A percentile compares a stretch with the other conserved stretches of the same genome.
Conservation (phyloP, 2,888 invertebrate species). For the Strigamia maritima region DNA sequence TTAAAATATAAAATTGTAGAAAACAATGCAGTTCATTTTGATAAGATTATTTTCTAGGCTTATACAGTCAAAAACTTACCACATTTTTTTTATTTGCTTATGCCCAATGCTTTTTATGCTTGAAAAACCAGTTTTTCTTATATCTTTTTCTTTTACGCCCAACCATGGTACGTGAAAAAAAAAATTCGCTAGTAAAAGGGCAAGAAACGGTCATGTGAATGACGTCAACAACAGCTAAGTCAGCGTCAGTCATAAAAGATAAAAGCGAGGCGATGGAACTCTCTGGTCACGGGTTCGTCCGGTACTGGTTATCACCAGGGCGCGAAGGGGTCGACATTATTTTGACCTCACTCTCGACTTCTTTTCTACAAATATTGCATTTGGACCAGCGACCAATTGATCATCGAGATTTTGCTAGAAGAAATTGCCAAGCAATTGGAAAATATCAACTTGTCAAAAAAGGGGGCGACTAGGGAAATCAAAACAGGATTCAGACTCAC, state of each 20-base stretch:
- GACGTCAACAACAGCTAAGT: conserved; percentile 29
- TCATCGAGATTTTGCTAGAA: conserved; percentile 24
- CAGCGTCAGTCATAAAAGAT: conserved; percentile 34
- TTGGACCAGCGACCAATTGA: conserved; percentile 30
- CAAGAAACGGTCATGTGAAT: conserved; percentile 3
- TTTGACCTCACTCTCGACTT: conserved; percentile 18
- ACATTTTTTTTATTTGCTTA: too few relatives aligned
- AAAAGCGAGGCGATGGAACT: conserved; percentile 25
- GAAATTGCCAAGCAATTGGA: conserved; percentile 34
- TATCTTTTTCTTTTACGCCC: not conserved
- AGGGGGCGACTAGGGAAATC: conserved; percentile 30
- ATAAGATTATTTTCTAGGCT: too few relatives aligned
- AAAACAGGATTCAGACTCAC: conserved; percentile 28
- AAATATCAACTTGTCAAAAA: conserved; percentile 30
- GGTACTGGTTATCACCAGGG: conserved; percentile 14
- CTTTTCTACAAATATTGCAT: conserved; percentile 16
- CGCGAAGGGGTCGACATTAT: conserved; percentile 19
- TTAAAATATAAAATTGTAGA: too few relatives aligned
- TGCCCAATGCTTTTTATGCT: not conserved
- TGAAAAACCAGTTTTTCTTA: not conserved
- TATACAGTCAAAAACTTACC: too few relatives aligned
- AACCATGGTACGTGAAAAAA: not conserved
- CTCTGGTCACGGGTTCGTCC: conserved; percentile 26
- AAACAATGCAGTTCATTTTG: too few relatives aligned
- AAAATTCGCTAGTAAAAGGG: not conserved